A percentile compares a stretch with the other conserved stretches of the same genome.
phyloP scores from a whole-genome alignment of 2,888 invertebrate species.

The Torymus aiolomorphi region DNA sequence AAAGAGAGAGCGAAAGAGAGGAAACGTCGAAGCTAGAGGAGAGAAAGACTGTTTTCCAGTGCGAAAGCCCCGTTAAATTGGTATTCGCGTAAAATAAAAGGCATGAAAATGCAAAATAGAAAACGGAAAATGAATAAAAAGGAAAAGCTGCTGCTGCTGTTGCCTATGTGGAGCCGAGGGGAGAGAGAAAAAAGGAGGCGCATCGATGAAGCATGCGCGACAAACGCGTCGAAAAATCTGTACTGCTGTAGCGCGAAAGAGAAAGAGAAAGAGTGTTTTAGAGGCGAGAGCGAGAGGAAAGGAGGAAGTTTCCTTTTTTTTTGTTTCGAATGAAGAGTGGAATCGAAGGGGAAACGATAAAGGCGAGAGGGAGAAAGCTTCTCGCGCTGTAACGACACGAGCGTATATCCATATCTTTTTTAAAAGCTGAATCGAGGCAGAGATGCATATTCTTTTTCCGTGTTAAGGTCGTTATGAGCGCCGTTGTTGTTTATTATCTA shows the following conservation, averaged over 20 bases:
- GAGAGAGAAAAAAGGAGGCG: background rate
- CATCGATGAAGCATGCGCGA: conserved; percentile 47
- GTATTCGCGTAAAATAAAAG: conserved; percentile 47
- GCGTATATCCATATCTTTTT: conserved; percentile 10
- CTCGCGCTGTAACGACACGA: background rate
- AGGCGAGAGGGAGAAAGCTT: background rate
- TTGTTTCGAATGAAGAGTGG: conserved; percentile 23
- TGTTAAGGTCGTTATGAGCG: no score
- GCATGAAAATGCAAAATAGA: conserved; percentile 35
- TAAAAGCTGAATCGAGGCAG: background rate
- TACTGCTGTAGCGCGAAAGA: conserved; percentile 60
- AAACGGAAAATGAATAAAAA: conserved; percentile 34
- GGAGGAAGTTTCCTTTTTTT: conserved; percentile 16
- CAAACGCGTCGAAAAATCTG: conserved; percentile 56
- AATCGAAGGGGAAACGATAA: conserved; percentile 8
- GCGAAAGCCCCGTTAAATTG: conserved; percentile 51
- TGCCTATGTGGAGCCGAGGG: background rate
- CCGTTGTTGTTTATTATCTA: no score
- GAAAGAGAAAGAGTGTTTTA: background rate
- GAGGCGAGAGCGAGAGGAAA: background rate
- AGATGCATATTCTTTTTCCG: background rate
- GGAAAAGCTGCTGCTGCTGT: background rate
- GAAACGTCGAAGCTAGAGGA: background rate
- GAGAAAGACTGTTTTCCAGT: conserved; percentile 15
- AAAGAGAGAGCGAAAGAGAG: conserved; percentile 8